A percentile compares a stretch with the other conserved stretches of the same genome.
Conservation (phyloP, 2,113 vertebrate species). For the chimpanzee (Pan troglodytes) region NHGRI_mPanTro3-v2.1_pri NC_072411.2:43497001-43497500, state of each 20-base stretch:
- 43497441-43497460: rapidly evolving
- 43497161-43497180: rapidly evolving
- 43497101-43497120: not conserved
- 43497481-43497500: rapidly evolving
- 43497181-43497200: not conserved
- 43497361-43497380: rapidly evolving
- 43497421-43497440: rapidly evolving
- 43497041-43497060: not conserved
- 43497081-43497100: rapidly evolving
- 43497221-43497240: not conserved
- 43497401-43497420: rapidly evolving
- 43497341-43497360: rapidly evolving
- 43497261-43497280: not conserved
- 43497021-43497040: not conserved
- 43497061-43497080: not conserved
- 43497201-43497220: rapidly evolving
- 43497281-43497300: not conserved
- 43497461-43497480: rapidly evolving
- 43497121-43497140: not conserved
- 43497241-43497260: not conserved
- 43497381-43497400: rapidly evolving
- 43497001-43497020: not conserved
- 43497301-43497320: not conserved
- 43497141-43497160: not conserved
- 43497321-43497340: rapidly evolving